Conservation (phyloP, 2,797 vertebrate genomes). For the Agapornis canus region DNA sequence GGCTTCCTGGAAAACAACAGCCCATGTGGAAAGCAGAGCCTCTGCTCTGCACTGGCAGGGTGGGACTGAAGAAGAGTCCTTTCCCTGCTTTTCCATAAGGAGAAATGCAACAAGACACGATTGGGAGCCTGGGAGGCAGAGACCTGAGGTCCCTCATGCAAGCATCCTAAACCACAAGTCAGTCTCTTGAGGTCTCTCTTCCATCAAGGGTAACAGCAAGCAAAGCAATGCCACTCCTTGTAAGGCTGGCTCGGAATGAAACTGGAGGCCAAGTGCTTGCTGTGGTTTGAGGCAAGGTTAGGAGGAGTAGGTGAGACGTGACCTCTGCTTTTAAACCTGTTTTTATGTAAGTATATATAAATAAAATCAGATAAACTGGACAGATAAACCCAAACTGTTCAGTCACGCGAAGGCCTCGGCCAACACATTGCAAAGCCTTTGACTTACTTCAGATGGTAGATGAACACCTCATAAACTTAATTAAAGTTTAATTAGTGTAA, state of each 20-base stretch:
- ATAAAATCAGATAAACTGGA: not conserved
- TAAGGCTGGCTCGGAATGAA: not conserved
- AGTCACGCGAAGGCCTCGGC: not conserved
- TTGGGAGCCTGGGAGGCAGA: not conserved
- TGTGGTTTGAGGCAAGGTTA: not conserved
- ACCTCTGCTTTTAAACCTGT: not conserved
- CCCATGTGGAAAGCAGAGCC: not conserved
- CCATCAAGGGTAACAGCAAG: not conserved
- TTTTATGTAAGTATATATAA: not conserved
- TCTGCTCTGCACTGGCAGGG: not conserved
- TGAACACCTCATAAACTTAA: conserved; percentile 22
- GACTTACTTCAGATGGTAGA: not conserved
- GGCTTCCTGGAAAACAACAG: not conserved
- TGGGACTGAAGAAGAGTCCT: not conserved
- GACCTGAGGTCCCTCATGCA: not conserved
- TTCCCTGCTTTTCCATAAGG: not conserved
- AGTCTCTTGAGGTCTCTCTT: not conserved
- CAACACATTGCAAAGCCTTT: not conserved
- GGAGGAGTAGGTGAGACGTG: not conserved
- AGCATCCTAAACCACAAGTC: not conserved
- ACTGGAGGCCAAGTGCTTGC: not conserved
- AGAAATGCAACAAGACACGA: not conserved
- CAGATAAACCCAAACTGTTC: not conserved
- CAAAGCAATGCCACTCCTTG: not conserved
- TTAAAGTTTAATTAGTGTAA: conserved; percentile 54